Conservation (phyloP, 2,797 vertebrate genomes). For the Glyptemys insculpta region DNA sequence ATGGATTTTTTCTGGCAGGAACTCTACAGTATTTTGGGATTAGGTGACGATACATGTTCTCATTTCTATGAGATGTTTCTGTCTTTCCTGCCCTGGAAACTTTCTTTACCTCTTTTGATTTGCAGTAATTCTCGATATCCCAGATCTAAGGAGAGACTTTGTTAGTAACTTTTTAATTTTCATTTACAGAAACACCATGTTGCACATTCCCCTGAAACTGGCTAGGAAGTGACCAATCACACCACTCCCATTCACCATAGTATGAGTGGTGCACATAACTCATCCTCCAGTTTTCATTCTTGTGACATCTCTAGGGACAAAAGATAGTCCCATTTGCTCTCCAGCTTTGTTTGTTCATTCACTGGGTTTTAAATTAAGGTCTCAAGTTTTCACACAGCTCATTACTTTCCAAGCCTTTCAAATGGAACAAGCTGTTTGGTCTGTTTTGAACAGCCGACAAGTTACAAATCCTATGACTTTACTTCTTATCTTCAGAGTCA, state of each 20-base stretch:
- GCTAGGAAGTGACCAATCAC: neutral
- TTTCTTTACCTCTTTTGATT: neutral
- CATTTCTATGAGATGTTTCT: fast-evolving
- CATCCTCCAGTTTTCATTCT: neutral
- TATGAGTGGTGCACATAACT: neutral
- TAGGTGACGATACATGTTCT: slow-evolving; percentile 38
- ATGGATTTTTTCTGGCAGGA: neutral
- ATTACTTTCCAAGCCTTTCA: neutral
- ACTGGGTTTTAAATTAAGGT: neutral
- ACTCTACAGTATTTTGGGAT: slow-evolving; percentile 41
- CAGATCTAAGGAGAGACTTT: slow-evolving; percentile 68
- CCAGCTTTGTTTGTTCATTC: neutral
- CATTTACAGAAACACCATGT: too few species aligned
- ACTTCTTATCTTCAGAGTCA: neutral
- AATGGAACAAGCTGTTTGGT: neutral
- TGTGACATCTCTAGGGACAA: too few species aligned
- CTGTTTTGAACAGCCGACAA: neutral
- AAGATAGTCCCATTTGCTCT: neutral
- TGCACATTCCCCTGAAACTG: neutral
- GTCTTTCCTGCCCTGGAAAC: neutral
- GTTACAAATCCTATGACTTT: neutral
- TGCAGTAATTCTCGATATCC: slow-evolving; percentile 77
- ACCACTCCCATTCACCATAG: neutral
- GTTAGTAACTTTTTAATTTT: neutral
- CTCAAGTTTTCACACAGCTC: neutral